Conservation (phyloP, 2,888 invertebrate species). For the Dolichomitus sp. region DNA sequence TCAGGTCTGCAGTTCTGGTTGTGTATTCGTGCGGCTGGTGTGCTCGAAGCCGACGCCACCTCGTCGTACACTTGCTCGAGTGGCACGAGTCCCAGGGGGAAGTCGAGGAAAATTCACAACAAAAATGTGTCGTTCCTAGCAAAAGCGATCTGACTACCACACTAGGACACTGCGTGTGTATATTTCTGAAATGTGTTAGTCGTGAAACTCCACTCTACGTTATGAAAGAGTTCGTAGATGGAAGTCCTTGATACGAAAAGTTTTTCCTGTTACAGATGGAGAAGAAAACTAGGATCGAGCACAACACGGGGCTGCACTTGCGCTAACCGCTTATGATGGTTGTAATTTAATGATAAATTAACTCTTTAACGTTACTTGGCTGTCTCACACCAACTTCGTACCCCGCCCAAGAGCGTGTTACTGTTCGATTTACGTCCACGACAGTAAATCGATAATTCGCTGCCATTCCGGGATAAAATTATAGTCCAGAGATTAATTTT, state of each 20-base stretch:
- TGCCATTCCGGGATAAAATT: background rate
- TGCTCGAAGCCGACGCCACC: slow-evolving; percentile 5
- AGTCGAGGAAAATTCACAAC: slow-evolving; percentile 41
- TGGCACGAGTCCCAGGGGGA: slow-evolving; percentile 27
- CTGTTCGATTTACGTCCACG: background rate
- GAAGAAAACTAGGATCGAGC: background rate
- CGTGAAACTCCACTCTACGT: background rate
- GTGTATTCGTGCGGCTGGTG: background rate
- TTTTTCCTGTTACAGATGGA: background rate
- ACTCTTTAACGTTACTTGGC: background rate
- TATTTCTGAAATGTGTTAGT: background rate
- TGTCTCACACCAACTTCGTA: background rate
- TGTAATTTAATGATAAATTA: slow-evolving; percentile 13
- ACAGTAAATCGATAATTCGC: background rate
- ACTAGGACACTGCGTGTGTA: background rate
- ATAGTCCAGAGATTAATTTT: too few relatives aligned
- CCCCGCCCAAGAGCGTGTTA: background rate
- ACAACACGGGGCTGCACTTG: background rate
- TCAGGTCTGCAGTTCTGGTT: slow-evolving; percentile 21
- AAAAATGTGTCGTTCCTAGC: slow-evolving; percentile 26
- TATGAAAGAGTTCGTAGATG: slow-evolving; percentile 33
- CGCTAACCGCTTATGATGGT: slow-evolving; percentile 5
- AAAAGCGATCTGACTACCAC: slow-evolving; percentile 2
- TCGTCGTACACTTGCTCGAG: slow-evolving; percentile 16
- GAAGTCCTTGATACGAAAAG: slow-evolving; percentile 19